Evolutionary conservation across 2,888 invertebrate species (phyloP), one percentile per base, ranked within the genome.

Genomic region (Lasioglossum malachurum): DNA sequence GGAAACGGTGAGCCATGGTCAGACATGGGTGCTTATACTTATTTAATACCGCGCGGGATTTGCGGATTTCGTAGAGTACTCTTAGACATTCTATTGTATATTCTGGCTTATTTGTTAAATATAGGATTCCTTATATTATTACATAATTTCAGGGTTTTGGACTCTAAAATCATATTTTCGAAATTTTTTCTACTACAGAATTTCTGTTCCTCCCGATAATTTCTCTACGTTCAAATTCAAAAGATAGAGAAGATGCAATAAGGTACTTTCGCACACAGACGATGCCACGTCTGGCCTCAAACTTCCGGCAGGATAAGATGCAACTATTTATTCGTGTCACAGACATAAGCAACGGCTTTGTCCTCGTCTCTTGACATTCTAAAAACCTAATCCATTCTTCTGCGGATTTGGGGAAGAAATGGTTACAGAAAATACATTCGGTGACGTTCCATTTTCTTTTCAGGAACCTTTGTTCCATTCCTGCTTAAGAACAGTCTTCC

Each of bases 1-100:
- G 57, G 57, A 57, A 57, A 57, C 12, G 57, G 57, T n/a, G 57
- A 57, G 57, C 57, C 57, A 57, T 57, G 10, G 57, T 57, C 57
- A 57, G n/a, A 57, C 57, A 57, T 57, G n/a, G 57, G n/a, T n/a
- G 57, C 57, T n/a, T 57, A 57, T n/a, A 57, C 57, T 57, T 57
- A n/a, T 57, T 57, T 57, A 57, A 57, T 57, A n/a, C 4, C 57
- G n/a, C 4, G n/a, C 12, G 57, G n/a, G 0, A n/a, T 57, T n/a
- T n/a, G 1, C 1, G n/a, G n/a, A 57, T n/a, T 1, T 10, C n/a
- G n/a, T n/a, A 12, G 12, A n/a, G n/a, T 4, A 57, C n/a, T n/a
- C 12, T 57, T n/a, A 1, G 1, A 57, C n/a, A n/a, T n/a, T 57
- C 12, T 4, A 57, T 57, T 4, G n/a, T 1, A n/a, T n/a, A n/a